Evolutionary conservation across 2,797 vertebrate species (phyloP).

Genomic region (Hydrophis major): DNA sequence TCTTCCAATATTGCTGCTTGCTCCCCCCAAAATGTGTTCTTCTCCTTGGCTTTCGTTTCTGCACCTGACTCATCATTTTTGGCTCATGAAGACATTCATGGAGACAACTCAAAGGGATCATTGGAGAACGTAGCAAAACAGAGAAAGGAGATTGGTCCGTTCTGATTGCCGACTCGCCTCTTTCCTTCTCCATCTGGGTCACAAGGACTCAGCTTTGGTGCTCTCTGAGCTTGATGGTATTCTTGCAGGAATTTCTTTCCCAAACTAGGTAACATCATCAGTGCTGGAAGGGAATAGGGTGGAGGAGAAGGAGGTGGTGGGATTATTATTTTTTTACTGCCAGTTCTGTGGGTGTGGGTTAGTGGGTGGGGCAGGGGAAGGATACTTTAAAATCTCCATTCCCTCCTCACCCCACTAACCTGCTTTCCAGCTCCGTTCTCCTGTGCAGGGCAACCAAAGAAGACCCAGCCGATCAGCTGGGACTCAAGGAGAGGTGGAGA

Average conservation of each 20-base stretch:
- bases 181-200: neutral
- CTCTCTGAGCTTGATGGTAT: neutral
- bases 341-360: too few species aligned
- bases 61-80: neutral
- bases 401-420: too few species aligned
- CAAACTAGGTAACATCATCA: neutral
- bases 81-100: constrained; percentile 23
- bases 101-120: neutral
- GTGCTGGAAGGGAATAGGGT: too few species aligned
- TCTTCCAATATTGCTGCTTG: constrained; percentile 61
- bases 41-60: constrained; percentile 24
- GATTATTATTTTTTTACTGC: too few species aligned
- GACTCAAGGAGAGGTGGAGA: too few species aligned
- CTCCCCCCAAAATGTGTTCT: constrained; percentile 36
- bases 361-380: too few species aligned
- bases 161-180: neutral
- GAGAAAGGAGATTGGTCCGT: neutral
- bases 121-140: neutral
- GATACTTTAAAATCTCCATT: too few species aligned
- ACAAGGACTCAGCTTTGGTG: too few species aligned
- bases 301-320: too few species aligned
- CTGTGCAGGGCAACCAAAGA: too few species aligned
- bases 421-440: too few species aligned
- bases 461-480: too few species aligned
- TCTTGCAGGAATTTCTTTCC: neutral